These are phyloP conservation scores for Upupa epops DNA, from an alignment of 2,113 vertebrate species.

Conservation along the genomic window DNA sequence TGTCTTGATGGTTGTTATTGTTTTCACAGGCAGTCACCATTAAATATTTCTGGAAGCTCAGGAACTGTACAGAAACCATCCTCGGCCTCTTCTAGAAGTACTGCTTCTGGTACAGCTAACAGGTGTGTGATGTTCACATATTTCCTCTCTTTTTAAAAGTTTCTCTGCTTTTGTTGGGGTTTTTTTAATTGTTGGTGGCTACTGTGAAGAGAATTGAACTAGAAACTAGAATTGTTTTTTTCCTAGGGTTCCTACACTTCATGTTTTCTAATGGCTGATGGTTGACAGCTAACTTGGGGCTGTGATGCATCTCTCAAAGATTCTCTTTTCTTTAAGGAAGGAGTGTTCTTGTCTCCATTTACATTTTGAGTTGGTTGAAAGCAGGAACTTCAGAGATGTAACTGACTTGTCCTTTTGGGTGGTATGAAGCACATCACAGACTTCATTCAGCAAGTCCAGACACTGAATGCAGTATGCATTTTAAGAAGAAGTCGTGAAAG, in stretches of 20 bases:
- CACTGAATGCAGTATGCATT: neutral
- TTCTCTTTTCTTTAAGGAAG: neutral
- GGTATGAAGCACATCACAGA: neutral
- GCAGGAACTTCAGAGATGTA: neutral
- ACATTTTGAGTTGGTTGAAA: neutral
- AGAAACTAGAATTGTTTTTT: neutral
- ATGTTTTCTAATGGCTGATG: neutral
- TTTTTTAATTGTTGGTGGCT: neutral
- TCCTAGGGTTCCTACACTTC: neutral
- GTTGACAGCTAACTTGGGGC: neutral
- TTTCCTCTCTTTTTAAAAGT: neutral
- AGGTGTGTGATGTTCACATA: conserved; percentile 20
- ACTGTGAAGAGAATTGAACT: neutral
- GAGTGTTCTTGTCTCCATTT: neutral
- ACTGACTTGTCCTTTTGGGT: neutral
- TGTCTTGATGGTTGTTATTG: neutral
- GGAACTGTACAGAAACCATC: conserved; percentile 69
- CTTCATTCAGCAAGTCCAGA: neutral
- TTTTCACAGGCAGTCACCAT: conserved; percentile 65
- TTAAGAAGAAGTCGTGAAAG: neutral
- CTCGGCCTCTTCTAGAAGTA: conserved; percentile 59
- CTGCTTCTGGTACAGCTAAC: conserved; percentile 57
- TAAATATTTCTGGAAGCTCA: conserved; percentile 71
- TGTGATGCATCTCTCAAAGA: neutral
- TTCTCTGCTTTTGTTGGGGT: neutral